Conservation (phyloP, 2,888 invertebrate species). For the Tortricodes alternella region DNA sequence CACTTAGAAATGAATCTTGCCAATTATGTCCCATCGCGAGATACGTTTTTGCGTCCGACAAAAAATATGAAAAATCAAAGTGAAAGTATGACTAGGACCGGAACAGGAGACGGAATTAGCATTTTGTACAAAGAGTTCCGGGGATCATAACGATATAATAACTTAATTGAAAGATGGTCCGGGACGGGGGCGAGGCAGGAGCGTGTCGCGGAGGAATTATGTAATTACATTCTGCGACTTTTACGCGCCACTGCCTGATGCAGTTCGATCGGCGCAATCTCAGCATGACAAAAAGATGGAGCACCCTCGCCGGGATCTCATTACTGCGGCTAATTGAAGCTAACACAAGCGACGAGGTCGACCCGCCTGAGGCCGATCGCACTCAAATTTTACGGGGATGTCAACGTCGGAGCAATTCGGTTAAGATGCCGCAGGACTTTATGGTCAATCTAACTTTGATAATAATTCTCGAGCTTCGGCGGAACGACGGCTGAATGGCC, state of each 20-base stretch:
- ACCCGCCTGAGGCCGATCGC: constrained; percentile 11
- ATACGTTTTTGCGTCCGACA: constrained; percentile 33
- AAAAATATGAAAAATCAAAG: constrained; percentile 43
- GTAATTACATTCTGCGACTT: constrained; percentile 27
- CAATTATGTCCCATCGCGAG: constrained; percentile 10
- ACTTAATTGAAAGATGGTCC: constrained; percentile 42
- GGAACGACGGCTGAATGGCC: not conserved
- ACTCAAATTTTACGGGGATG: constrained; percentile 23
- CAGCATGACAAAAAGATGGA: constrained; percentile 26
- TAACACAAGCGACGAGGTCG: constrained; percentile 42
- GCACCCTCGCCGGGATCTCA: constrained; percentile 39
- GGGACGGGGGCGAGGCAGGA: not conserved
- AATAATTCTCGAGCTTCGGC: constrained; percentile 7
- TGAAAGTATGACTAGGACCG: constrained; percentile 35
- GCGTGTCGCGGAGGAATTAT: constrained; percentile 4
- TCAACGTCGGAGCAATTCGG: constrained; percentile 14
- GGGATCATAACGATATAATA: constrained; percentile 42
- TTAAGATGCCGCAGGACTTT: constrained; percentile 20
- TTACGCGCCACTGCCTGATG: constrained; percentile 21
- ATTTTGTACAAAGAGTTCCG: constrained; percentile 42
- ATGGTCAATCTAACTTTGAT: constrained; percentile 28
- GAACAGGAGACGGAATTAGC: constrained; percentile 41
- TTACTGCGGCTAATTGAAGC: constrained; percentile 52
- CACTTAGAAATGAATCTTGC: not conserved
- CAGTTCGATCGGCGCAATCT: constrained; percentile 13